Evolutionary conservation across 2,888 invertebrate species (phyloP).

Genomic region (Acanthococcus lagerstroemiae): DNA sequence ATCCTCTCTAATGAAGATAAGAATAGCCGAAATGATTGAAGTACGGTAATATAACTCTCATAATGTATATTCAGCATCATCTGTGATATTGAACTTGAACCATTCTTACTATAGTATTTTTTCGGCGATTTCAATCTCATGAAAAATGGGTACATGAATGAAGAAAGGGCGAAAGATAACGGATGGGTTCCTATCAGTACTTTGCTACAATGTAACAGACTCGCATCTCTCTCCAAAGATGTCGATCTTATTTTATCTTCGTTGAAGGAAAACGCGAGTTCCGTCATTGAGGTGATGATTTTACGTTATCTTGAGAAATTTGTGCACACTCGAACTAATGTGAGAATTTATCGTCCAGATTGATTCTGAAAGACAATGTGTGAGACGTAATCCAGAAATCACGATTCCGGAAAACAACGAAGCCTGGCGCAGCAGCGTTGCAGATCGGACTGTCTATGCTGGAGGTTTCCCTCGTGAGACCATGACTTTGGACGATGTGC

Average conservation of each 20-base stretch:
- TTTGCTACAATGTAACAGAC: constrained; percentile 78
- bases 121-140: constrained; percentile 88
- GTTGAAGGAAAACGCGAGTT: constrained; percentile 60
- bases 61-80: too few relatives aligned
- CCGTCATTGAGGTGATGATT: constrained; percentile 61
- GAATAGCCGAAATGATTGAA: constrained; percentile 10
- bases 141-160: constrained; percentile 84
- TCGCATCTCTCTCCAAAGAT: constrained; percentile 62
- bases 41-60: too few relatives aligned
- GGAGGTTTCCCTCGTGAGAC: constrained; percentile 67
- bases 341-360: constrained; percentile 44
- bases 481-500: constrained; percentile 53
- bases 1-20: constrained; percentile 9
- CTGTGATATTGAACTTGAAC: neutral
- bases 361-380: constrained; percentile 48
- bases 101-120: constrained; percentile 46
- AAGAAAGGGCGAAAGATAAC: constrained; percentile 71
- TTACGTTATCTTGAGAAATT: too few relatives aligned
- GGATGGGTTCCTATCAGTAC: constrained; percentile 83
- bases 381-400: constrained; percentile 55
- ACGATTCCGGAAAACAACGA: constrained; percentile 77
- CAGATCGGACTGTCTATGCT: constrained; percentile 68
- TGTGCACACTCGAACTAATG: neutral
- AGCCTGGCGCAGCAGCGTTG: constrained; percentile 67
- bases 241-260: constrained; percentile 59